These are phyloP conservation scores for Iguana delicatissima DNA, from an alignment of 2,797 vertebrate species.

Conservation along the genomic window DNA sequence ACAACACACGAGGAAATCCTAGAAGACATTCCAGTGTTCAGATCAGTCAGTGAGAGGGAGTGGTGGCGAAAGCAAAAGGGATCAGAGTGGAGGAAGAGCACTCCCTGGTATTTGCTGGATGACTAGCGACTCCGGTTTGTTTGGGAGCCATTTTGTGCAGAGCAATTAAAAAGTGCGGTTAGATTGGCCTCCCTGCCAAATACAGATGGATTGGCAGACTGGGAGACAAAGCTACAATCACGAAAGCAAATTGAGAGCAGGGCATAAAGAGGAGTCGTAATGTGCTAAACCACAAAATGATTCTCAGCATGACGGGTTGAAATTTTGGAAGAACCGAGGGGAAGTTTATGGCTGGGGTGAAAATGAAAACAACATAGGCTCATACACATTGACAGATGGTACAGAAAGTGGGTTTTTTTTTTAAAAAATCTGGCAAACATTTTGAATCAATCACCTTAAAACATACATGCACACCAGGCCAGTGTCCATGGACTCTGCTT, in stretches of 20 bases:
- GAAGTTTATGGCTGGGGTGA: background rate
- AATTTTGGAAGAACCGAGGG: background rate
- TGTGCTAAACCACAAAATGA: background rate
- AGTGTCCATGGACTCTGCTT: fast-evolving
- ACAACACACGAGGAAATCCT: background rate
- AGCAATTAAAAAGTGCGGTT: slow-evolving; percentile 22
- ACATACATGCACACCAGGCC: fast-evolving
- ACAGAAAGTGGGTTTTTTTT: background rate
- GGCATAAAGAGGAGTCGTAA: fast-evolving
- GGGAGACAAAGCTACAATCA: background rate
- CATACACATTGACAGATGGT: background rate
- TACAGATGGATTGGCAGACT: slow-evolving; percentile 43
- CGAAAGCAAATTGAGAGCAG: background rate
- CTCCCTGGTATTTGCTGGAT: background rate
- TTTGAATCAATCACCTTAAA: background rate
- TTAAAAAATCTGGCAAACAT: background rate
- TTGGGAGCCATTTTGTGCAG: slow-evolving; percentile 44
- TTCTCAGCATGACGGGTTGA: background rate
- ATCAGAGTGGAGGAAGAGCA: slow-evolving; percentile 7
- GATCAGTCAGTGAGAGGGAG: background rate
- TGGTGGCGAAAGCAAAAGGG: slow-evolving; percentile 9
- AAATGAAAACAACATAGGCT: background rate
- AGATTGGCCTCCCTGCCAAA: background rate
- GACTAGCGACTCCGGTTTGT: background rate
- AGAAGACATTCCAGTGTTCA: slow-evolving; percentile 32